Percentiles rank a stretch among this genome's conserved stretches.
Evolutionary conservation across 2,797 vertebrate species (phyloP).

Genomic region (Euthynnus affinis): DNA sequence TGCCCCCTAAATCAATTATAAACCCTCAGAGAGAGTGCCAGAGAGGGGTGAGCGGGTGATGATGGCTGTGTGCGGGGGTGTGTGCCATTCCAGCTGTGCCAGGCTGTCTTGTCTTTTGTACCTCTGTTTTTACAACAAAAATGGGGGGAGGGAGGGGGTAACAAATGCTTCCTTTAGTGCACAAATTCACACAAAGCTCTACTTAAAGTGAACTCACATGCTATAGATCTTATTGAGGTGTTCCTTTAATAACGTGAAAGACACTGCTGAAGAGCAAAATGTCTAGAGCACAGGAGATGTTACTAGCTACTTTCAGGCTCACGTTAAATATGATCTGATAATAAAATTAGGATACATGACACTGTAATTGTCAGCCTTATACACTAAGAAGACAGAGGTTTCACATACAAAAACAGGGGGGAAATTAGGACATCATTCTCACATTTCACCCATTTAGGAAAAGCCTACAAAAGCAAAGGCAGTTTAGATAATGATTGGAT

Average conservation of each 20-base stretch:
- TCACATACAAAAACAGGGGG: neutral
- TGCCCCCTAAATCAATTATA: constrained; percentile 90
- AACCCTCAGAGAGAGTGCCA: constrained; percentile 68
- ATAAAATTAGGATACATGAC: neutral
- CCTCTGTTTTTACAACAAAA: constrained; percentile 17
- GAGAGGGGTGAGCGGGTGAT: constrained; percentile 50
- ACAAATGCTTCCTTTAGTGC: neutral
- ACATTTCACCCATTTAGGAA: neutral
- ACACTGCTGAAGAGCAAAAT: neutral
- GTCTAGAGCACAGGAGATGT: neutral
- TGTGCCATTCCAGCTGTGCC: constrained; percentile 61
- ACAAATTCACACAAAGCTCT: constrained; percentile 8
- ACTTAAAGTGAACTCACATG: neutral
- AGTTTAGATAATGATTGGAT: too few species aligned
- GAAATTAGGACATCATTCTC: neutral
- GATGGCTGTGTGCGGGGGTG: constrained; percentile 29
- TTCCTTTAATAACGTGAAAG: neutral
- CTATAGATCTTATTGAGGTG: neutral
- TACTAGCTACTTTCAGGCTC: neutral
- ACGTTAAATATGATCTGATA: neutral
- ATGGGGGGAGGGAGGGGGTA: neutral
- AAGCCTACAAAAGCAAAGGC: neutral
- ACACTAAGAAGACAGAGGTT: neutral
- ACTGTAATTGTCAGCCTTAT: neutral
- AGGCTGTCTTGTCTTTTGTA: constrained; percentile 41